These are phyloP conservation scores for Muraenolepis orangiensis DNA, from an alignment of 2,797 vertebrate species.

Conservation along the genomic window DNA sequence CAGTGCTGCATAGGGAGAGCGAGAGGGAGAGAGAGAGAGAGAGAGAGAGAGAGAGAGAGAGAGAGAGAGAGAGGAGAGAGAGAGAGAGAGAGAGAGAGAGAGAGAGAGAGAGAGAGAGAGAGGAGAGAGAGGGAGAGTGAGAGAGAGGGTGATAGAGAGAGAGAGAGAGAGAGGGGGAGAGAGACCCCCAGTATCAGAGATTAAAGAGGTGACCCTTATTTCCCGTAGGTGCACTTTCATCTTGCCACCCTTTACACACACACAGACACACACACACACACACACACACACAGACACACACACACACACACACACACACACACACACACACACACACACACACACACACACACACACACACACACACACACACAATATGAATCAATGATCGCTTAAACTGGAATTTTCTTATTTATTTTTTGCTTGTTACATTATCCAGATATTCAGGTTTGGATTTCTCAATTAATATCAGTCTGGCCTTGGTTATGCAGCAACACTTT, in stretches of 20 bases:
- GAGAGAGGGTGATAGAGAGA: background rate
- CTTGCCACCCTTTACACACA: slow-evolving; percentile 14
- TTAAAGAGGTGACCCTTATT: slow-evolving; percentile 71
- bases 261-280: background rate
- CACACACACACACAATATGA: slow-evolving; percentile 1
- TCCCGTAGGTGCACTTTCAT: slow-evolving; percentile 61
- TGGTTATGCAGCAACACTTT: background rate
- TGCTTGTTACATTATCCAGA: background rate
- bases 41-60: no score
- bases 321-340: no score
- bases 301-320: background rate
- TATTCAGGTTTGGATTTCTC: background rate
- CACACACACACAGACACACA: background rate
- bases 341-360: no score
- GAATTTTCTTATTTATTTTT: background rate
- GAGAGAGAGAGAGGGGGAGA: slow-evolving; percentile 19
- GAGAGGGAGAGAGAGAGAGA: no score
- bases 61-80: no score
- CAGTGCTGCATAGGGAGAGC: slow-evolving; percentile 6
- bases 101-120: background rate
- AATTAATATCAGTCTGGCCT: background rate
- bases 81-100: background rate
- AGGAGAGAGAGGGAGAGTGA: background rate
- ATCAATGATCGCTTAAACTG: background rate
- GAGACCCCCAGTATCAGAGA: slow-evolving; percentile 46